Base-by-base conservation (phyloP, 2,797 vertebrate genomes). In the Harpagifer antarcticus region DNA sequence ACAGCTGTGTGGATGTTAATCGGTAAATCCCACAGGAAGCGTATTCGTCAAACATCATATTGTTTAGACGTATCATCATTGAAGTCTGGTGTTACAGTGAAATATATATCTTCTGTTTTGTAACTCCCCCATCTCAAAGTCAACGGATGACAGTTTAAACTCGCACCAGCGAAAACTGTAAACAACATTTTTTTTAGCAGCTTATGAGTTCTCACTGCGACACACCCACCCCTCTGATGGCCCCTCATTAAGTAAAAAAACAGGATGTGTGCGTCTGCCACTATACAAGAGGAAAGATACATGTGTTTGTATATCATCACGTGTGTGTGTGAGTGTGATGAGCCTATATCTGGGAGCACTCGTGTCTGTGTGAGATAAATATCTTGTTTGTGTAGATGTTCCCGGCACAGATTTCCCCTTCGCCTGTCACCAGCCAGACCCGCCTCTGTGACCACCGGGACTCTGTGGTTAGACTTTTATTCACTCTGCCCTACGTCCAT, bases 131-230 rank as follows among this genome's bases (percentile, higher is more conserved):
- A 17, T 76, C 74, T 73, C 78, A 61, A 71, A 80, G 73, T 71
- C 1, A 72, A 54, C 62, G 23, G 86, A 86, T 84, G 88, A 91
- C 84, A 86, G 85, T 81, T 76, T 86, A 84, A 90, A 88, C 76
- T 92, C 80, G 72, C 81, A 79, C 76, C 76, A 90, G 81, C 69
- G 72, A 88, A 91, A 90, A 87, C 89, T 86, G 90, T 91, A 93
- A 95, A 94, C 91, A 93, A 91, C 87, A 91, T 93, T 93, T 94
- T 89, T 93, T 89, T 93, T 83, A 86, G 81, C 88, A 81, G 92
- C 89, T 91, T 91, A 93, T 90, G 88, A 86, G 77, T 86, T 91
- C 83, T 90, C 71, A 57, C 82, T 48, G 43, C 82, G 79, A 66
- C 83, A 66, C 85, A 53, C 85, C 23, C 88, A 52, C 76, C 86